A percentile compares a stretch with the other conserved stretches of the same genome.
Conservation (phyloP, 2,113 vertebrate genomes). For the Cyanoderma ruficeps region DNA sequence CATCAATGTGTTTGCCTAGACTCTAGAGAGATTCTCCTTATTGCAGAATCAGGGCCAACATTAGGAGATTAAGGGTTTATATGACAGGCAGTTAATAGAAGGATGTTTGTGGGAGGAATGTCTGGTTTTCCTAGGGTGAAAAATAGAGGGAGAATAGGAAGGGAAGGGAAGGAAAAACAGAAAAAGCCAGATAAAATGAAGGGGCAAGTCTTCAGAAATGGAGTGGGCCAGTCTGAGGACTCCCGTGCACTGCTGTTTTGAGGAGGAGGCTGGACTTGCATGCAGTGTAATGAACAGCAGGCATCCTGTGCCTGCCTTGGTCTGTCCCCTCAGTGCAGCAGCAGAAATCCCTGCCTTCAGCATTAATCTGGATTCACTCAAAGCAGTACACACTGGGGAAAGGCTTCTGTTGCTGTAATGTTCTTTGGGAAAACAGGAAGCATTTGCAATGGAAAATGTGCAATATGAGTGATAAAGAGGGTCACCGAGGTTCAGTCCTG, state of each 20-base stretch:
- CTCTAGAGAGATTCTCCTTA: background rate
- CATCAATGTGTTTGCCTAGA: background rate
- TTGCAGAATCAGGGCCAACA: background rate
- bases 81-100: background rate
- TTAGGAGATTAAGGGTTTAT: background rate
- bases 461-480: background rate
- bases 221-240: background rate
- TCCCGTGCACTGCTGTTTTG: background rate
- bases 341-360: background rate
- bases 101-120: background rate
- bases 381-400: background rate
- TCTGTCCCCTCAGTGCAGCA: background rate
- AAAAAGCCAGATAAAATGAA: background rate
- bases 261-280: background rate
- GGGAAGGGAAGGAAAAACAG: background rate
- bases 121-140: background rate
- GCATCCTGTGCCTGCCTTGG: background rate
- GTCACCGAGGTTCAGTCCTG: background rate
- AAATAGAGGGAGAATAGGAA: background rate
- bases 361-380: background rate
- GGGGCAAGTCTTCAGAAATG: background rate
- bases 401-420: background rate
- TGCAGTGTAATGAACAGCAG: fast-evolving
- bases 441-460: conserved; percentile 4
- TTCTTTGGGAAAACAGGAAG: background rate